Percentiles rank a stretch among this genome's conserved stretches.
These are phyloP conservation scores for Drosophila setifemur DNA, from an alignment of 1,140 invertebrate species.

Conservation along the genomic window DNA sequence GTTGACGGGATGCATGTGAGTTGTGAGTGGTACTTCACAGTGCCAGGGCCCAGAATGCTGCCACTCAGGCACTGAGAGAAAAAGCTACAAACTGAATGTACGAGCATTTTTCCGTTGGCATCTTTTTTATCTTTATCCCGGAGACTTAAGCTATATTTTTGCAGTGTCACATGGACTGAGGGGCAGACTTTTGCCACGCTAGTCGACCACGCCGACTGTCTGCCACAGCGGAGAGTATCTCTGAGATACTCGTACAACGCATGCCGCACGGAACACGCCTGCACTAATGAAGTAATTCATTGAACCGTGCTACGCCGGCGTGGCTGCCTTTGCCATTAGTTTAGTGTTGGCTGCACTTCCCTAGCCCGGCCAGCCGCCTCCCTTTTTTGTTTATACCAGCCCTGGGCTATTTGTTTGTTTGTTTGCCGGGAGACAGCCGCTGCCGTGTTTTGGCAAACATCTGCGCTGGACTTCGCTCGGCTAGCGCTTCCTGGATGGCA, in stretches of 20 bases:
- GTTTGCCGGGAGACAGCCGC: slow-evolving; percentile 5
- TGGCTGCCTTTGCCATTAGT: slow-evolving; percentile 63
- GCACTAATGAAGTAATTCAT: slow-evolving; percentile 82
- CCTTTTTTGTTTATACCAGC: background rate
- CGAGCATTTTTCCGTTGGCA: too few relatives aligned
- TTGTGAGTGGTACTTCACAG: slow-evolving; percentile 41
- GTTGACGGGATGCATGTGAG: slow-evolving; percentile 55
- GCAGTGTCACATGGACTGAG: slow-evolving; percentile 4
- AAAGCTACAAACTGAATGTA: too few relatives aligned
- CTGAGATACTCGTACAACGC: slow-evolving; percentile 62
- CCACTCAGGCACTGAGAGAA: slow-evolving; percentile 15
- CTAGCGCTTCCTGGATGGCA: slow-evolving; percentile 57
- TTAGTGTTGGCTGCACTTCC: slow-evolving; percentile 52
- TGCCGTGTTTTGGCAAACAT: slow-evolving; percentile 44
- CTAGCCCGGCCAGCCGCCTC: background rate
- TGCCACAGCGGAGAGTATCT: slow-evolving; percentile 44
- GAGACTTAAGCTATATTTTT: background rate
- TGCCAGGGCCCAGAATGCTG: slow-evolving; percentile 28
- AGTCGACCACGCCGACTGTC: slow-evolving; percentile 15
- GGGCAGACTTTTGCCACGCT: slow-evolving; percentile 28
- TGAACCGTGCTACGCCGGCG: slow-evolving; percentile 73
- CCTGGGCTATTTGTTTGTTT: background rate
- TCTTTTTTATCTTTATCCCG: background rate
- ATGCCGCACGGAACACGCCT: slow-evolving; percentile 72
- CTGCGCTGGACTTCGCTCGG: slow-evolving; percentile 7